Evolutionary conservation across 2,888 invertebrate species (phyloP), one percentile per base, ranked within the genome.

Genomic region (Girardia tigrina): DNA sequence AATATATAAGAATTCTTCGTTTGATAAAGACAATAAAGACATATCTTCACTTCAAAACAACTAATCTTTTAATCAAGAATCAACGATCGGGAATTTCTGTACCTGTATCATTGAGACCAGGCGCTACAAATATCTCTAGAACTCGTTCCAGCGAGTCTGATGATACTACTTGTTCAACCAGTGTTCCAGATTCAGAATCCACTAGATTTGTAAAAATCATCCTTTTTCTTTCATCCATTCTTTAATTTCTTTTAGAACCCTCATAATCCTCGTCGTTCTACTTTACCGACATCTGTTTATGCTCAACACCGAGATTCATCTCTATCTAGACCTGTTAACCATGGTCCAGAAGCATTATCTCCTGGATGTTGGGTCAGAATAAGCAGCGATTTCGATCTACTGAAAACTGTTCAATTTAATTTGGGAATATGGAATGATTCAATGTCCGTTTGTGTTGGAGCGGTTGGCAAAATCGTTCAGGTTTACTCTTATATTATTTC

Each of bases 371-470:
- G 29, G 26, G 73, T 73, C 4, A 73, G 26, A 29, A 42, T 73
- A 2, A 36, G 26, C 69, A 26, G 26, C 26, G 73, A 73, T 73
- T 42, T 16, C 2, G 73, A 29, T 16, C 16, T 36, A 26, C 42
- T 73, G 69, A 28, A 36, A 42, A 73, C 28, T 12, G 26, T 73
- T 14, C 73, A 73, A 29, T 26, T 12, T 26, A 42, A 42, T 8
- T 26, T 29, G 4, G 73, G 73, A 29, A 29, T 27, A n/a, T 73
- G 73, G 73, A 26, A 26, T 29, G 73, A 73, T 23, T 28, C 28
- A 14, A 73, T 73, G 73, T 4, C 36, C 4, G 42, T 56, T 56
- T 56, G 56, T 56, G 56, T 56, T 4, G 56, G 56, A 8, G n/a
- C 56, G n/a, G 56, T 56, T 16, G 56, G 56, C 6, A 56, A 56